Conservation (phyloP, 2,797 vertebrate species). For the Pangasius sanitwongsei region DNA sequence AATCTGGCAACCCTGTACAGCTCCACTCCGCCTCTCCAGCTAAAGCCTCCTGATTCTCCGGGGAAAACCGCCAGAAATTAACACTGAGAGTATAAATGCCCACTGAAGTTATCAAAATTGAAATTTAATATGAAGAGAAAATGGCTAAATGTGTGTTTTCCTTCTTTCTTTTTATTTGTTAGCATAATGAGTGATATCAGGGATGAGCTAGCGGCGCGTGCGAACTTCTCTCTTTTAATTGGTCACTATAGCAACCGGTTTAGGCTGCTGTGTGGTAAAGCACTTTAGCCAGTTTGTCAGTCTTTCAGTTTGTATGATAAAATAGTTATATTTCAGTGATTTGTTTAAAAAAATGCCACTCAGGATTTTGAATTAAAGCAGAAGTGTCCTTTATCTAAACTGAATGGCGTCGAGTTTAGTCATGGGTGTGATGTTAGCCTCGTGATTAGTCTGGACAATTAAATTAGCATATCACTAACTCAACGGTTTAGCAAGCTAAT, state of each 20-base stretch:
- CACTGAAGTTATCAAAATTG: neutral
- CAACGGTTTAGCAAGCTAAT: neutral
- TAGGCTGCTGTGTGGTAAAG: neutral
- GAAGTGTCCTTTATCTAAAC: neutral
- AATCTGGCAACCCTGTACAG: constrained; percentile 24
- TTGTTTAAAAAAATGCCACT: neutral
- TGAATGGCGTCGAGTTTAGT: neutral
- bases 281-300: neutral
- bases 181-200: neutral
- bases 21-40: constrained; percentile 21
- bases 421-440: neutral
- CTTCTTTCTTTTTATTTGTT: neutral
- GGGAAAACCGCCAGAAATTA: constrained; percentile 23
- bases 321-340: neutral
- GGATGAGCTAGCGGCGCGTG: neutral
- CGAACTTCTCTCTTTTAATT: constrained; percentile 5
- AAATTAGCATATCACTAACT: neutral
- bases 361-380: neutral
- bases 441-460: neutral
- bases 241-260: constrained; percentile 18
- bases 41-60: neutral
- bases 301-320: neutral
- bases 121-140: neutral
- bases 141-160: neutral
- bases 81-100: neutral